Evolutionary conservation across 2,888 invertebrate genomes (phyloP).

Genomic region (Pyrrhosoma nymphula): DNA sequence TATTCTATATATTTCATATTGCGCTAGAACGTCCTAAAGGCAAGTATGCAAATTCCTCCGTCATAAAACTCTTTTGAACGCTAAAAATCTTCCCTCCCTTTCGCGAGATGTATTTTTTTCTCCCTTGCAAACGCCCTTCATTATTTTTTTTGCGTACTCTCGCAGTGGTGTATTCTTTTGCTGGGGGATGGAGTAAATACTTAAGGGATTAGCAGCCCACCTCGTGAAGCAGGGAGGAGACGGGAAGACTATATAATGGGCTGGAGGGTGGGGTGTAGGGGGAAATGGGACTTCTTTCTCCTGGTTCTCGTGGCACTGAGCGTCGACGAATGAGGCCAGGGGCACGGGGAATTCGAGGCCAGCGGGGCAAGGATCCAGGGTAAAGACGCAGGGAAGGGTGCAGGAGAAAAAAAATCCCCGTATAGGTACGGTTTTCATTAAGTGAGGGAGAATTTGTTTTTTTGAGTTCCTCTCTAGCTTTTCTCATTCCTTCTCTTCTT

Average conservation of each 20-base stretch:
- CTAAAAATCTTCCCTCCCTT: neutral
- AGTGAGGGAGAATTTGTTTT: neutral
- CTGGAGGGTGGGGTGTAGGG: neutral
- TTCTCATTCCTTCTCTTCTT: neutral
- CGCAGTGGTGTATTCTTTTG: neutral
- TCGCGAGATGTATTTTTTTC: neutral
- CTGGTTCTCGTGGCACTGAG: neutral
- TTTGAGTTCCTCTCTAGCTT: neutral
- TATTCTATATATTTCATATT: too few relatives aligned
- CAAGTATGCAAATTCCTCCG: constrained; percentile 24
- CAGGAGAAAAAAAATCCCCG: neutral
- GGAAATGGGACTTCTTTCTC: neutral
- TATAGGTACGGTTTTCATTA: neutral
- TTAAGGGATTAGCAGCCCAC: constrained; percentile 21
- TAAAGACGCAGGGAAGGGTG: neutral
- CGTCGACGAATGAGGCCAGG: neutral
- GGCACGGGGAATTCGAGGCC: neutral
- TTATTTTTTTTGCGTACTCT: neutral
- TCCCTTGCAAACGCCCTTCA: neutral
- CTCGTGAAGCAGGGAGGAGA: neutral
- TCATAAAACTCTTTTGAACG: neutral
- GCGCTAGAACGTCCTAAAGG: neutral
- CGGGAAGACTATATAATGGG: neutral
- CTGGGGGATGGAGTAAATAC: neutral
- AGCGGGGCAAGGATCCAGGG: neutral